Conservation (phyloP, 2,113 vertebrate species). For the Syngnathus scovelli region DNA sequence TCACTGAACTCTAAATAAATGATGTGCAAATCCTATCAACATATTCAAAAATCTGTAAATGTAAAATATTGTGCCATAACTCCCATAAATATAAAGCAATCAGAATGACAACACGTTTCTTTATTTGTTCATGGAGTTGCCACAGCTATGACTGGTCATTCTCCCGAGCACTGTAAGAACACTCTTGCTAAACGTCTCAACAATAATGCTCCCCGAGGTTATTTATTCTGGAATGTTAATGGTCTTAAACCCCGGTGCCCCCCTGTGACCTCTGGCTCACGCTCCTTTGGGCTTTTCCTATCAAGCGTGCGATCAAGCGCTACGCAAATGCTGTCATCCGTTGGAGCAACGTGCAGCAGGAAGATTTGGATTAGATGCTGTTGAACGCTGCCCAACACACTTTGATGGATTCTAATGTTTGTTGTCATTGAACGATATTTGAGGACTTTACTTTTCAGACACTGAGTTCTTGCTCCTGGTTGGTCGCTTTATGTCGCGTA, state of each 20-base stretch:
- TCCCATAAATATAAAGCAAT: too few species aligned
- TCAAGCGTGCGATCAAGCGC: constrained; percentile 48
- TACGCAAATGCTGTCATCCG: constrained; percentile 42
- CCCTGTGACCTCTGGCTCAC: constrained; percentile 45
- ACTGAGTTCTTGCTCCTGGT: constrained; percentile 24
- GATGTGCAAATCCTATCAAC: too few species aligned
- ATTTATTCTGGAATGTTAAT: constrained; percentile 69
- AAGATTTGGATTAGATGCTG: constrained; percentile 25
- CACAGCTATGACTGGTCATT: constrained; percentile 40
- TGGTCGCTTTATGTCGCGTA: constrained; percentile 38
- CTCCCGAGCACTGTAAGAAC: constrained; percentile 52
- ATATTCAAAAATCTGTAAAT: too few species aligned
- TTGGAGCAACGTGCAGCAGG: constrained; percentile 38
- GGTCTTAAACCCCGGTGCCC: constrained; percentile 50
- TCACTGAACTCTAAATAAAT: too few species aligned
- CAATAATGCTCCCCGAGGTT: constrained; percentile 57
- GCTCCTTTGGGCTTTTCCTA: constrained; percentile 50
- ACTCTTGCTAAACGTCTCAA: constrained; percentile 62
- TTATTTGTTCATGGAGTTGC: constrained; percentile 30
- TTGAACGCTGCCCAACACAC: not conserved
- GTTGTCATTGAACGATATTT: constrained; percentile 2
- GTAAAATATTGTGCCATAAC: too few species aligned
- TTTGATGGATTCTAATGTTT: constrained; percentile 8
- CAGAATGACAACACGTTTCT: not conserved
- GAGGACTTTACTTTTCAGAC: constrained; percentile 11